Evolutionary conservation across 2,113 vertebrate species (phyloP), one percentile per base, ranked within the genome.

Genomic region (Ceyx cyanopectus): DNA sequence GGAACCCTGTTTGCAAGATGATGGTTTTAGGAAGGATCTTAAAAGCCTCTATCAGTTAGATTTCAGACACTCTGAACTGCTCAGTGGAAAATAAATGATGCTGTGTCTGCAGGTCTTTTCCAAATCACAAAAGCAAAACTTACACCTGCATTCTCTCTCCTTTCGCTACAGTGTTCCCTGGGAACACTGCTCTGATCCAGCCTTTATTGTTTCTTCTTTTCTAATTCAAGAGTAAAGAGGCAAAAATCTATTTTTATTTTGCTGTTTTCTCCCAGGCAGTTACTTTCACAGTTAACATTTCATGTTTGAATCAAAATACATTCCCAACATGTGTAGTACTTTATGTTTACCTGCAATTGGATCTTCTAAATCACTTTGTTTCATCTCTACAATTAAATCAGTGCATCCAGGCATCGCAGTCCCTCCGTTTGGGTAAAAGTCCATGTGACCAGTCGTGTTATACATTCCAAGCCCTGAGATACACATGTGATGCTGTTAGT

Each of bases 391-490:
- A 43, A 45, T n/a, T 54, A 87, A 79, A 48, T 97, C 73, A 21
- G 72, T 17, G 30, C 97, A 98, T 51, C 97, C 97, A 72, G 93
- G 95, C 97, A 98, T 98, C 32, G 87, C 11, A 23, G 78, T 93
- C 76, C 97, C 98, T 93, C 98, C 97, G 0, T 98, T 98, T 46
- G 98, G 97, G 81, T 97, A 98, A 24, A 98, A 98, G 88, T 98
- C 98, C 61, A 98, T 91, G 75, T 98, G 97, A 41, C 97, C 98
- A 10, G 89, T 94, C 40, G 96, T 82, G 63, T 96, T 96, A 5
- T 83, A 77, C 12, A 97, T 95, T 17, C 97, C 97, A 32, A 92
- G 1, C 51, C 97, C 97, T 98, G 86, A 60, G 90, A 93, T 15
- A 85, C 5, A 73, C 16, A n/a, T 13, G 57, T 40, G 29, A 12